Evolutionary conservation across 2,113 vertebrate species (phyloP).

Genomic region (Atractosteus spatula): DNA sequence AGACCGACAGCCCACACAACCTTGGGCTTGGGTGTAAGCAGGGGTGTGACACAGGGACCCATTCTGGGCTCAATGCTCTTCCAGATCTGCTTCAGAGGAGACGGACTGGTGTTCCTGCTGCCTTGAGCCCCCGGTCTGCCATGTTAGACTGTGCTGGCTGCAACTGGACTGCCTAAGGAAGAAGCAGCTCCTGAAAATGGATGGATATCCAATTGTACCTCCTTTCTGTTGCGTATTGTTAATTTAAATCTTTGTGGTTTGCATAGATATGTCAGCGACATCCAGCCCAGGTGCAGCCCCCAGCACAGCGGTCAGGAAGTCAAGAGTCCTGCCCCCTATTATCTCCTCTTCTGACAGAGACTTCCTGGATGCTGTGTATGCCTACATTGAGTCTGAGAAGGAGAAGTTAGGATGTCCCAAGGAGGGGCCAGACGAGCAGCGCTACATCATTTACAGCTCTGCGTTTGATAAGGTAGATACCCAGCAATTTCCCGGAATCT

Average conservation of each 20-base stretch:
- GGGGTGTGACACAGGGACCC: too few relatives aligned
- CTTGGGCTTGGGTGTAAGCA: too few relatives aligned
- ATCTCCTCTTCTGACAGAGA: slow-evolving; percentile 38
- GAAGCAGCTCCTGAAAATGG: too few relatives aligned
- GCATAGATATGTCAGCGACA: not conserved
- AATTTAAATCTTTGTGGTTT: not conserved
- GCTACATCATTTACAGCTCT: slow-evolving; percentile 48
- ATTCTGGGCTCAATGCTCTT: too few relatives aligned
- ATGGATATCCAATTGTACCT: too few relatives aligned
- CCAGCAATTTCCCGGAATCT: not conserved
- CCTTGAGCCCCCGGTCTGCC: too few relatives aligned
- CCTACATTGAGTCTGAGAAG: slow-evolving; percentile 55
- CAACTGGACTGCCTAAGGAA: too few relatives aligned
- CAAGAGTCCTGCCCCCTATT: slow-evolving; percentile 29
- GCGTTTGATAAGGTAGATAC: slow-evolving; percentile 64
- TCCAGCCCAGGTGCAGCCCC: not conserved
- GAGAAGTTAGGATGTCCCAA: slow-evolving; percentile 41
- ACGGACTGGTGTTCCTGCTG: too few relatives aligned
- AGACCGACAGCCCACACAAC: too few relatives aligned
- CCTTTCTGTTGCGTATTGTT: too few relatives aligned
- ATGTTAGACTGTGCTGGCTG: too few relatives aligned
- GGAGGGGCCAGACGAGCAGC: slow-evolving; percentile 50
- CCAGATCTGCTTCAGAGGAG: too few relatives aligned
- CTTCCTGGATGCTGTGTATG: slow-evolving; percentile 49
- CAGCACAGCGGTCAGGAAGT: not conserved